Base-by-base conservation (phyloP, 1,140 invertebrate species). In the Drosophila prosaltans region DNA sequence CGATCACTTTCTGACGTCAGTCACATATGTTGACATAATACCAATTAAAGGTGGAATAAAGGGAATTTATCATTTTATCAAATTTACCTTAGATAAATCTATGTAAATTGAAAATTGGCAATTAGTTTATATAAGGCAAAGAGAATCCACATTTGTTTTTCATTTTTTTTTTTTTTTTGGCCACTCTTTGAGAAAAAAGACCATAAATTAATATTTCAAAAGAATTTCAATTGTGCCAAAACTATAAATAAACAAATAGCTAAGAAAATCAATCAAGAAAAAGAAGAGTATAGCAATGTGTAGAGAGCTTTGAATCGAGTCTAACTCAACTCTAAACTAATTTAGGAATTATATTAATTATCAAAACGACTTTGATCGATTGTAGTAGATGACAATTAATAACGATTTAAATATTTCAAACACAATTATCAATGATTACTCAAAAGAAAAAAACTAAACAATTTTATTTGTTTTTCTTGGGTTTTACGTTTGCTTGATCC, bases 1-100 rank as follows among this genome's bases (percentile, higher is more conserved):
- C 32, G 6, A 36, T 36, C 32, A 36, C 6, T 36, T 36, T 36
- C 32, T 36, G 32, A 36, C 32, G 32, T 36, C 32, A 36, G 32
- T 6, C 4, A 36, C 28, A 59, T 65, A 60, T 21, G 16, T 48
- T 51, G 57, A 58, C 10, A 59, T 41, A 58, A 24, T 58, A 30
- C 2, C 2, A 3, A 4, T 30, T 36, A 36, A 5, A 36, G 6
- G 0, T 36, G 6, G 6, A 36, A 36, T 6, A 36, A 36, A 36
- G 6, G 1, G 3, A 36, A 32, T 24, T 24, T 51, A 26, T 51
- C 8, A 8, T 51, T 51, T 24, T 2, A 51, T 26, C 21, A 24
- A 51, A 26, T 51, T 51, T 26, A 3, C 21, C 21, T 24, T 26
- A 51, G 21, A 51, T 51, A 2, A 48, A 48, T 48, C 45, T 48